phyloP scores from a whole-genome alignment of 2,888 invertebrate genomes.

The Hirtodrosophila confusa region DNA sequence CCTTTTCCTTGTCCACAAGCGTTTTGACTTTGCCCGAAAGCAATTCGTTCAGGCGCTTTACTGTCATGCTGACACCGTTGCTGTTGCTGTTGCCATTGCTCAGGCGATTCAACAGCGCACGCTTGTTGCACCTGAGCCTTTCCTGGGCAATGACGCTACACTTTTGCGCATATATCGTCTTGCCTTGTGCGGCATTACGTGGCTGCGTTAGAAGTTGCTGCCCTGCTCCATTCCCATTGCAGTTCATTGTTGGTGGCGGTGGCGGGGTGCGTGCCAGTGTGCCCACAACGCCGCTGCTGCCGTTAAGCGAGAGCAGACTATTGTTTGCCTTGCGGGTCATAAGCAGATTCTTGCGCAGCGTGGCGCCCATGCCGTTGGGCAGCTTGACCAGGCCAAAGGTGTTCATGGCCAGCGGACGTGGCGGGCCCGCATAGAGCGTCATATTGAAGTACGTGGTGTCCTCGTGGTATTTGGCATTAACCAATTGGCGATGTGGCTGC shows the following conservation, averaged over 20 bases:
- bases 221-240: slow-evolving; percentile 35
- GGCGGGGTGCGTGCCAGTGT: slow-evolving; percentile 61
- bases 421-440: slow-evolving; percentile 73
- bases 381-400: slow-evolving; percentile 79
- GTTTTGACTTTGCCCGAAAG: slow-evolving; percentile 60
- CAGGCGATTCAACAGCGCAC: slow-evolving; percentile 54
- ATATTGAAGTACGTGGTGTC: slow-evolving; percentile 75
- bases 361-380: slow-evolving; percentile 73
- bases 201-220: slow-evolving; percentile 26
- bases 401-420: slow-evolving; percentile 78
- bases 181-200: slow-evolving; percentile 50
- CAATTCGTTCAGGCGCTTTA: slow-evolving; percentile 74
- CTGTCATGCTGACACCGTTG: slow-evolving; percentile 54
- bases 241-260: slow-evolving; percentile 48
- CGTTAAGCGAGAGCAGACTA: slow-evolving; percentile 69
- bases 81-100: slow-evolving; percentile 1
- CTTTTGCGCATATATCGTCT: slow-evolving; percentile 75
- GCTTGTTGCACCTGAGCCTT: slow-evolving; percentile 74
- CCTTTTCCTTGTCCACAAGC: slow-evolving; percentile 52
- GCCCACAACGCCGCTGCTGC: slow-evolving; percentile 77
- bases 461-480: slow-evolving; percentile 74
- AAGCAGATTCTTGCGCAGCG: slow-evolving; percentile 79
- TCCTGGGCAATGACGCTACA: slow-evolving; percentile 64
- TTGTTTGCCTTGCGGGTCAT: slow-evolving; percentile 81
- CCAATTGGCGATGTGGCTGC: slow-evolving; percentile 53